Base-by-base conservation (phyloP, 37 sponge, comb jelly and placozoan genomes). In the Tethya wilhelma region DNA sequence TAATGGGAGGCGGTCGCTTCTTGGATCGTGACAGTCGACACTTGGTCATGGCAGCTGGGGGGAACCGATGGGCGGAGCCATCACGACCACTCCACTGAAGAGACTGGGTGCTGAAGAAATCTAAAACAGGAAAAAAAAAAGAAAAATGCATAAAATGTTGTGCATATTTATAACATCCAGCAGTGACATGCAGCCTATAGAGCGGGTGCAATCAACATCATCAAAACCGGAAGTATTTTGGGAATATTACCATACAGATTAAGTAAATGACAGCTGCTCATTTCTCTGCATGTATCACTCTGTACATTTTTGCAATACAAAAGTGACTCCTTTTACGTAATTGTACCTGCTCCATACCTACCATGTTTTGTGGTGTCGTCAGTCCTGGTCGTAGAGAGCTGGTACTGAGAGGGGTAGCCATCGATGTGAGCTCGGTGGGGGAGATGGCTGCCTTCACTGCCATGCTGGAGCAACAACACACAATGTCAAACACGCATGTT, bases 71-170 rank as follows among this genome's bases (percentile, higher is more conserved):
- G n/a, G n/a, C n/a, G n/a, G n/a, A n/a, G n/a, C 12, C 19, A 31
- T 78, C 78, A 11, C 66, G 44, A 12, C 80, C 69, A 31, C 68
- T 58, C 68, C 80, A 79, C 2, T 56, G 69, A 22, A 68, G 41
- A 33, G 68, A 68, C 56, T 67, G 80, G 40, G 56, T 38, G 31
- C 31, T 36, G 29, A 34, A 40, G 56, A 22, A 9, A 78, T 36
- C 42, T 34, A n/a, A 28, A 31, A 7, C 56, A 40, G 6, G 67
- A 5, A 67, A 26, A 39, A 67, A 8, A 37, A 67, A 34, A 26
- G 25, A n/a, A 7, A 60, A 20, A n/a, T 7, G 62, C 25, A 60
- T 9, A 26, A 20, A 29, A 60, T 60, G 62, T 60, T 23, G n/a
- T n/a, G n/a, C n/a, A n/a, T n/a, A n/a, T n/a, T n/a, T n/a, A n/a